Evolutionary conservation across 1,140 invertebrate species (phyloP).

Genomic region (Colletes latitarsis): DNA sequence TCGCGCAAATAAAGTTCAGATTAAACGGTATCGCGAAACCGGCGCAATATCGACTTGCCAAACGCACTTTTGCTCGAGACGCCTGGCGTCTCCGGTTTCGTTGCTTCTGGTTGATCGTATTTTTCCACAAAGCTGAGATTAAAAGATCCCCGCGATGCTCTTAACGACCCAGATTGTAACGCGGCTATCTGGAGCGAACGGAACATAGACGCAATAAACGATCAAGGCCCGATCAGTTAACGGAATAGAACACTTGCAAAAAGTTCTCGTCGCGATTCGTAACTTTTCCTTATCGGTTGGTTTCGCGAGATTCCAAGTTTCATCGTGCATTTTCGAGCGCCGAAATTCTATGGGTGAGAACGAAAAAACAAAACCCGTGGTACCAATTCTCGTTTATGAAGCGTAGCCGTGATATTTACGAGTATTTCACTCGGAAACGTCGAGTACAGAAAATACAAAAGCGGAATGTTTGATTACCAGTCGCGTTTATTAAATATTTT

Average conservation of each 20-base stretch:
- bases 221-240: constrained; percentile 73
- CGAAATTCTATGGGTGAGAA: too few relatives aligned
- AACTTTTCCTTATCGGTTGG: too few relatives aligned
- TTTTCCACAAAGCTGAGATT: constrained; percentile 23
- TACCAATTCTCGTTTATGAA: background rate
- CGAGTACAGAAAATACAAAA: background rate
- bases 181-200: constrained; percentile 60
- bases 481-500: constrained; percentile 26
- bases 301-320: too few relatives aligned
- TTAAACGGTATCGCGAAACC: background rate
- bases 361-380: too few relatives aligned
- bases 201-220: constrained; percentile 66
- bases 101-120: background rate
- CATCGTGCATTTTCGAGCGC: too few relatives aligned
- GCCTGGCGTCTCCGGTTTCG: background rate
- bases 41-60: background rate
- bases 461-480: constrained; percentile 3
- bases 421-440: background rate
- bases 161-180: constrained; percentile 45
- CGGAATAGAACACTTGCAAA: constrained; percentile 13
- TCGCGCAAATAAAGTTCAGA: background rate
- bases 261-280: too few relatives aligned
- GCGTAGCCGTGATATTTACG: background rate
- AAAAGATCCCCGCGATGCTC: constrained; percentile 46
- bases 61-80: background rate